These are phyloP conservation scores for Idaea aversata DNA, from an alignment of 2,888 invertebrate genomes.

Conservation along the genomic window DNA sequence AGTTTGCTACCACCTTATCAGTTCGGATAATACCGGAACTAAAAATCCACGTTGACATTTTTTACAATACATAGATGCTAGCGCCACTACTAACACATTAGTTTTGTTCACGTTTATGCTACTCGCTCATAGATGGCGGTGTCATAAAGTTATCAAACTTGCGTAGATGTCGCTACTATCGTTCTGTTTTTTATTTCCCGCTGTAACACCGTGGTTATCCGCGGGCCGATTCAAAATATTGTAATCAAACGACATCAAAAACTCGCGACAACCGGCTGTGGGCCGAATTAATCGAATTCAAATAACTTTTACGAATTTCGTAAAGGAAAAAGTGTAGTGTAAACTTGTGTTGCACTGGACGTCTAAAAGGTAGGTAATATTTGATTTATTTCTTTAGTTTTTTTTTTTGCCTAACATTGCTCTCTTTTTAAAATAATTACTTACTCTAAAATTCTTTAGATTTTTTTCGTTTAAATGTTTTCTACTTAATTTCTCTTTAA, in stretches of 20 bases:
- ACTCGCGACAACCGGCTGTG: constrained; percentile 61
- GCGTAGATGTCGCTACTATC: constrained; percentile 45
- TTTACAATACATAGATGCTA: background rate
- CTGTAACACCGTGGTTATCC: constrained; percentile 50
- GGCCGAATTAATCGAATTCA: constrained; percentile 5
- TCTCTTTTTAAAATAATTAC: background rate
- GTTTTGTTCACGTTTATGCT: constrained; percentile 23
- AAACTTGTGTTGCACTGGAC: background rate
- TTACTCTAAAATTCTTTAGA: too few relatives aligned
- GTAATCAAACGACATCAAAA: constrained; percentile 71
- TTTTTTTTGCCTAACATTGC: background rate
- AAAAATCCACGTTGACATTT: background rate
- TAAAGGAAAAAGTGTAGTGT: background rate
- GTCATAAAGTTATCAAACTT: background rate
- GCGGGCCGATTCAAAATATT: constrained; percentile 58
- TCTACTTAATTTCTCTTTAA: too few relatives aligned
- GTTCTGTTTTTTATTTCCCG: constrained; percentile 24
- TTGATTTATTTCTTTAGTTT: too few relatives aligned
- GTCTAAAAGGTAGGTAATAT: background rate
- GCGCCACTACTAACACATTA: background rate
- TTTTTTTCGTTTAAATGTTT: too few relatives aligned
- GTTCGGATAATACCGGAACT: background rate
- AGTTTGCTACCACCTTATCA: too few relatives aligned
- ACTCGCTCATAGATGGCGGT: constrained; percentile 53
- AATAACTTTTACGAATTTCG: background rate